These are phyloP conservation scores for Cataglyphis rosenhaueri DNA, from an alignment of 2,888 invertebrate genomes.

Conservation along the genomic window DNA sequence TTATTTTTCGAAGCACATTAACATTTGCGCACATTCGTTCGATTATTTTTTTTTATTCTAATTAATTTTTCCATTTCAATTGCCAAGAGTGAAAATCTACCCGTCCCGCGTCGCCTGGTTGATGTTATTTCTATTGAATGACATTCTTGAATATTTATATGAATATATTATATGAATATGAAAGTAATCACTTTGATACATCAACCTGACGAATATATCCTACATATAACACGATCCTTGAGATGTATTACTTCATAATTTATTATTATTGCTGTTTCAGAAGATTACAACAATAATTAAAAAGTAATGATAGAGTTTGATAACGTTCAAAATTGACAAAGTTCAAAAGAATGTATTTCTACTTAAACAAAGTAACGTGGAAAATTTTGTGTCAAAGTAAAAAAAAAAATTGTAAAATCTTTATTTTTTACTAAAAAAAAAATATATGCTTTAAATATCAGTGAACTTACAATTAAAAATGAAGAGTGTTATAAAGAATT, in stretches of 20 bases:
- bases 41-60: slow-evolving; percentile 36
- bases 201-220: slow-evolving; percentile 36
- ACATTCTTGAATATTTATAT: neutral
- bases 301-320: neutral
- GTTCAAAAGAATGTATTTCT: slow-evolving; percentile 17
- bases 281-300: neutral
- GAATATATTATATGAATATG: neutral
- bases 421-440: neutral
- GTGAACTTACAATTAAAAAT: neutral
- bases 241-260: neutral
- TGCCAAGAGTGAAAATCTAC: slow-evolving; percentile 82
- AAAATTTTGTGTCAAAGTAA: neutral
- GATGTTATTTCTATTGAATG: slow-evolving; percentile 28
- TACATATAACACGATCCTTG: slow-evolving; percentile 15
- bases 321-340: slow-evolving; percentile 20
- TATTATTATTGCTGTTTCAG: neutral
- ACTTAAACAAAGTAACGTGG: neutral
- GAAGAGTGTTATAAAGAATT: neutral
- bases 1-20: slow-evolving; percentile 19
- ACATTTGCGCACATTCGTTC: neutral
- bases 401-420: neutral
- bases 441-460: neutral
- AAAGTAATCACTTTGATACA: neutral
- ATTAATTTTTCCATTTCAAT: slow-evolving; percentile 80
- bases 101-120: slow-evolving; percentile 60